These are phyloP conservation scores for Stylophora pistillata DNA, from an alignment of 64 coral and sea anemone species.

Conservation along the genomic window DNA sequence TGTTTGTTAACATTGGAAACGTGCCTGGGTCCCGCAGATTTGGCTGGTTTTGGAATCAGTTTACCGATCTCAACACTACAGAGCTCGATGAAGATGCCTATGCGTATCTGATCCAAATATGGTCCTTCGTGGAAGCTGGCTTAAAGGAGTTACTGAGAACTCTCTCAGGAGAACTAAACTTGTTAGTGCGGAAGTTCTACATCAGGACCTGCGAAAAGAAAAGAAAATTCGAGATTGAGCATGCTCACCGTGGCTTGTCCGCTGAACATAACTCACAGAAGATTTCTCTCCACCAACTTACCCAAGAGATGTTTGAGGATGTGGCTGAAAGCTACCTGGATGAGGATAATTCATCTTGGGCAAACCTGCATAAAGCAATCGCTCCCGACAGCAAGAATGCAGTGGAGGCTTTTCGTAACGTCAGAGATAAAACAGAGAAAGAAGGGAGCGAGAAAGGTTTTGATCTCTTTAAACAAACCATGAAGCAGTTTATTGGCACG, in stretches of 20 bases:
- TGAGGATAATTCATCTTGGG: neutral
- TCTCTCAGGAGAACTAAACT: conserved; percentile 10
- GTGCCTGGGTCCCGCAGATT: neutral
- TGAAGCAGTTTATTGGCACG: neutral
- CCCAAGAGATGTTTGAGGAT: neutral
- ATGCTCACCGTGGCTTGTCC: neutral
- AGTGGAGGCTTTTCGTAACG: neutral
- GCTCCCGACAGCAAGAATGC: neutral
- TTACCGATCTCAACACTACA: conserved; percentile 24
- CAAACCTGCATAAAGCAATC: conserved; percentile 38
- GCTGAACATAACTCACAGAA: neutral
- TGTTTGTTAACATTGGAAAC: conserved; percentile 38
- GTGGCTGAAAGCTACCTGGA: neutral
- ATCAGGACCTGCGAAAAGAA: conserved; percentile 27
- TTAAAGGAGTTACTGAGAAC: conserved; percentile 2
- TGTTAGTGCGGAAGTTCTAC: conserved; percentile 35
- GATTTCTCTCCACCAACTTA: neutral
- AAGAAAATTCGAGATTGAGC: conserved; percentile 28
- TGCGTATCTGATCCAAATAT: neutral
- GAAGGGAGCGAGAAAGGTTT: neutral
- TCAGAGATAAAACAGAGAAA: neutral
- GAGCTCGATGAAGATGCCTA: conserved; percentile 27
- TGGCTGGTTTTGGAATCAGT: neutral
- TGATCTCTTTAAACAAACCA: neutral
- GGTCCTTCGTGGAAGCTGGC: neutral